Base-by-base conservation (phyloP, 2,113 vertebrate species). In the Pardalotus punctatus region DNA sequence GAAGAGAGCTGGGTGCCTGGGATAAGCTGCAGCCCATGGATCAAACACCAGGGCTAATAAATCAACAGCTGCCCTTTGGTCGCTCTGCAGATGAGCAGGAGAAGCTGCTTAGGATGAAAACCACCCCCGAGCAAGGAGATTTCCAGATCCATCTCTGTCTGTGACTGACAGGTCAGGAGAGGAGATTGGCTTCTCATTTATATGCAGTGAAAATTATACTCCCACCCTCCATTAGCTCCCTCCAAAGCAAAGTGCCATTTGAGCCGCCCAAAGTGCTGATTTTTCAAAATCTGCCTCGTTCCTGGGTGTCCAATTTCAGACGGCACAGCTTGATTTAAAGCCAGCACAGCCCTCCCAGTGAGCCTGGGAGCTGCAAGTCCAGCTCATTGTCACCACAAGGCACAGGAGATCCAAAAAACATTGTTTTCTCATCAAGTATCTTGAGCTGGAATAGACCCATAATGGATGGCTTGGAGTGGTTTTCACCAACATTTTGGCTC, bases 11-110 rank as follows among this genome's bases (percentile, higher is more conserved):
- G 28, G 3, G 60, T 67, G 14, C 64, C 77, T 36, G 9, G 93
- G 81, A 71, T 62, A 36, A 95, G 43, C 65, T 10, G 23, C 85
- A 94, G 77, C 65, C 83, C 91, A 94, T 92, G 93, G 31, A 96
- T 94, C 95, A 95, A 89, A 72, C 20, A 14, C 77, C 61, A 86
- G 51, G 67, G 47, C 33, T 86, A 86, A 95, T 96, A 81, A 86
- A 95, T 97, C 94, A 96, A 36, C 60, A 31, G 48, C 35, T 53
- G 67, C 36, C 20, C 2, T 83, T 66, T 86, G 72, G 71, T 47
- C 51, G 9, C 81, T 94, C 51, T 56, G 69, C 61, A 48, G 80
- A 94, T 66, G 85, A 84, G 83, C 57, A 28, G 67, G 72, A 86
- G 57, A 86, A 92, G 83, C 93, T 94, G 8, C 70, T 89, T 91